phyloP scores from a whole-genome alignment of 2,797 vertebrate genomes.

The Kryptopterus vitreolus region DNA sequence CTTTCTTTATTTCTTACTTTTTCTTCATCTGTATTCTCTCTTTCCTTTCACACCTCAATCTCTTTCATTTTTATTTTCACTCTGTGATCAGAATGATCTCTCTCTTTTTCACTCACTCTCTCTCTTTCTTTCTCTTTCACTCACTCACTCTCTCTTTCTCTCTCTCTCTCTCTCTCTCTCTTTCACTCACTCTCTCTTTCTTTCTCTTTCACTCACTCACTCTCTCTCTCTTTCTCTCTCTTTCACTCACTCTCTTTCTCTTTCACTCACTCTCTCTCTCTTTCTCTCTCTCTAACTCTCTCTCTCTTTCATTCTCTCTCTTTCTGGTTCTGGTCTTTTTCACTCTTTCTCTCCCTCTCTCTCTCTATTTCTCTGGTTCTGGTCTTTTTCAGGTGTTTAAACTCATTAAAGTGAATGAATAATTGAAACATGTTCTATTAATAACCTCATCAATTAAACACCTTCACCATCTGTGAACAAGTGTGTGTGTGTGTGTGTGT shows the following conservation, averaged over 20 bases:
- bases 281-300: not conserved
- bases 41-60: not conserved
- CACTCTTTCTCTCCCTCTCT: not conserved
- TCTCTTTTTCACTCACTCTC: not conserved
- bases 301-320: not conserved
- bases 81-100: not conserved
- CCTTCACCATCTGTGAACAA: not conserved
- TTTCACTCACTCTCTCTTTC: not conserved
- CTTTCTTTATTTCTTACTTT: not conserved
- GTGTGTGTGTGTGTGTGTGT: not conserved
- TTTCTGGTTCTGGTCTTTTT: constrained; percentile 21
- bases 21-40: not conserved
- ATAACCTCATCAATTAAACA: constrained; percentile 40
- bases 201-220: not conserved
- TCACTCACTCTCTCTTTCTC: not conserved
- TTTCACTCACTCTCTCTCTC: not conserved
- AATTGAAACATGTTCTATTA: constrained; percentile 14
- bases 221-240: not conserved
- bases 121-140: not conserved
- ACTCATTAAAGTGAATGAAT: constrained; percentile 40
- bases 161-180: constrained; percentile 28
- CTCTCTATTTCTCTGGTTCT: not conserved
- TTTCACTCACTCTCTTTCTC: not conserved
- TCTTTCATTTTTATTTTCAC: not conserved
- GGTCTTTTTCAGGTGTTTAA: constrained; percentile 26